Base-by-base conservation (phyloP, 92 coral and sea anemone genomes). In the Epizoanthus stellaris region DNA sequence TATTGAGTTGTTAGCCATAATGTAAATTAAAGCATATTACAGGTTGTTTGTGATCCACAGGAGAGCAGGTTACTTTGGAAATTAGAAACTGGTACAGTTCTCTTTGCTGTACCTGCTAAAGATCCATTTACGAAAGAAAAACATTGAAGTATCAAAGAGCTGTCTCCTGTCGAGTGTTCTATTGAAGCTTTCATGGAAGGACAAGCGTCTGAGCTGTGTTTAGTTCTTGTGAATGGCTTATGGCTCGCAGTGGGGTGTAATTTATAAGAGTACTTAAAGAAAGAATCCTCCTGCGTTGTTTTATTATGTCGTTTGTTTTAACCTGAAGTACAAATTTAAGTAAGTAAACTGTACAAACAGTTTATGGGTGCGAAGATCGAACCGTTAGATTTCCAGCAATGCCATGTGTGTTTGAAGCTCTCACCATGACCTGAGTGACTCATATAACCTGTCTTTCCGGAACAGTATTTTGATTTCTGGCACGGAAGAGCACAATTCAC, bases 241-340 rank as follows among this genome's bases (percentile, higher is more conserved):
- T 66, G 45, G n/a, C 20, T 80, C 90, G 71, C 92, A 89, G 92
- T 89, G 76, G 92, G 92, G 92, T 68, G 92, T 87, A 85, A 89
- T 89, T 85, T 85, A 73, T 77, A 75, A 80, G 76, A 86, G 86
- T 72, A 89, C 92, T 88, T 73, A 80, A 77, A 85, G 83, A 79
- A 79, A 62, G 71, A 79, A 54, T 79, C 83, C 59, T 79, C 71
- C 83, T 43, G 83, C 7, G 83, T 79, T 79, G 72, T 62, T 79
- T 63, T 79, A 63, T 62, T 62, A 79, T 47, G 40, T 63, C 72
- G 72, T 79, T 79, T 79, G 83, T 79, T 79, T 17, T 79, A 79
- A 79, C 71, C 65, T 79, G 52, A 79, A 79, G 67, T 79, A 79
- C 59, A 62, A 30, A 61, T 79, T 49, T 39, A 79, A 79, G 83